Percentiles rank a stretch among this genome's conserved stretches.
phyloP scores from a whole-genome alignment of 2,113 vertebrate genomes.

The Diadophis punctatus region DNA sequence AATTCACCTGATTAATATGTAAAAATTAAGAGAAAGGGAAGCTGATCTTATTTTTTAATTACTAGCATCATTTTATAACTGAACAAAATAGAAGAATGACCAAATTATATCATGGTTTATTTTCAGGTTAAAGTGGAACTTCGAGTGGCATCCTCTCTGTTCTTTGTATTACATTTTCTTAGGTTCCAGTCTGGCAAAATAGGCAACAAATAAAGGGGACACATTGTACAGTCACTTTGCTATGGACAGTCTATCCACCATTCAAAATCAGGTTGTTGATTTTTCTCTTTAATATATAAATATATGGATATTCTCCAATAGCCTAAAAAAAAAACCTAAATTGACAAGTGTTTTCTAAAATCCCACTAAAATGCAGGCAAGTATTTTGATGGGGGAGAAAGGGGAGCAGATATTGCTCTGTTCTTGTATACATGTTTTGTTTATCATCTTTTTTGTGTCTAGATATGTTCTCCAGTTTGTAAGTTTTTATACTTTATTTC shows the following conservation, averaged over 20 bases:
- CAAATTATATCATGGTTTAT: conserved; percentile 50
- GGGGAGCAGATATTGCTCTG: conserved; percentile 57
- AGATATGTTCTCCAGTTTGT: conserved; percentile 79
- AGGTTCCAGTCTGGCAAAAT: conserved; percentile 42
- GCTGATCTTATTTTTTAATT: background rate
- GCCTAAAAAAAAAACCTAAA: conserved; percentile 41
- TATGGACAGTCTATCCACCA: conserved; percentile 55
- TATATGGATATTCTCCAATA: conserved; percentile 58
- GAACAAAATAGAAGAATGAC: conserved; percentile 14
- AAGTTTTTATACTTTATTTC: conserved; percentile 81
- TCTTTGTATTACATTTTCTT: conserved; percentile 28
- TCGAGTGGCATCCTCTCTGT: conserved; percentile 38
- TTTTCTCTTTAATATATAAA: conserved; percentile 55
- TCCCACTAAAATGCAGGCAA: conserved; percentile 53
- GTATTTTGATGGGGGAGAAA: conserved; percentile 48
- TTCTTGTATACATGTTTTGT: conserved; percentile 67
- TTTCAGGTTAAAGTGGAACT: conserved; percentile 38
- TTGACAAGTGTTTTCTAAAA: conserved; percentile 52
- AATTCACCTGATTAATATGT: conserved; percentile 32
- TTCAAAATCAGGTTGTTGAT: conserved; percentile 61
- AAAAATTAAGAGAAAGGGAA: conserved; percentile 38
- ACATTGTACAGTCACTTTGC: conserved; percentile 50
- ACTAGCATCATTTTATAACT: conserved; percentile 23
- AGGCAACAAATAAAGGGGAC: conserved; percentile 40
- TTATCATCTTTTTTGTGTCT: conserved; percentile 72